These are phyloP conservation scores for Cardinalis cardinalis DNA, from an alignment of 2,113 vertebrate genomes.

Conservation along the genomic window DNA sequence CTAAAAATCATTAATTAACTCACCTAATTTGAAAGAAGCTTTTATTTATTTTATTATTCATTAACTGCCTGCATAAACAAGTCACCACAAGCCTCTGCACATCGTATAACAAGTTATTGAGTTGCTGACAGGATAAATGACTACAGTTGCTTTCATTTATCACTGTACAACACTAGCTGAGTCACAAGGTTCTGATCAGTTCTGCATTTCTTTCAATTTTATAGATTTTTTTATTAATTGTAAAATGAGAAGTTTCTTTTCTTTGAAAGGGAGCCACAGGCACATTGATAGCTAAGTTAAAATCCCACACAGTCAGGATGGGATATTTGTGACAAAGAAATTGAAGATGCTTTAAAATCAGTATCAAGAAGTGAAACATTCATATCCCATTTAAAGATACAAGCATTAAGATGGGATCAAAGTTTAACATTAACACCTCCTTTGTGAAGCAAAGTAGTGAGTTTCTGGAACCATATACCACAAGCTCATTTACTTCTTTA, in stretches of 20 bases:
- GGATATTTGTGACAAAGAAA: not conserved
- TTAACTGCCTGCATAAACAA: not conserved
- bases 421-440: not conserved
- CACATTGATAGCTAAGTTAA: not conserved
- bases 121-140: not conserved
- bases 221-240: not conserved
- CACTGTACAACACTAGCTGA: not conserved
- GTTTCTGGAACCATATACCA: not conserved
- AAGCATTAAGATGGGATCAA: not conserved
- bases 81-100: not conserved
- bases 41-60: not conserved
- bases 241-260: not conserved
- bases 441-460: not conserved
- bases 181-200: not conserved
- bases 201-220: not conserved
- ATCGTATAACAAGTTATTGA: not conserved
- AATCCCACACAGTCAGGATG: rapidly evolving
- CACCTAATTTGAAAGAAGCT: not conserved
- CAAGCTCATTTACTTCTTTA: not conserved
- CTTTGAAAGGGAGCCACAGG: not conserved
- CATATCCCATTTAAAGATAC: not conserved
- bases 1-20: not conserved
- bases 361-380: not conserved
- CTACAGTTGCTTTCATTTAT: not conserved
- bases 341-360: not conserved